Evolutionary conservation across 2,797 vertebrate genomes (phyloP).

Genomic region (Alca torda): DNA sequence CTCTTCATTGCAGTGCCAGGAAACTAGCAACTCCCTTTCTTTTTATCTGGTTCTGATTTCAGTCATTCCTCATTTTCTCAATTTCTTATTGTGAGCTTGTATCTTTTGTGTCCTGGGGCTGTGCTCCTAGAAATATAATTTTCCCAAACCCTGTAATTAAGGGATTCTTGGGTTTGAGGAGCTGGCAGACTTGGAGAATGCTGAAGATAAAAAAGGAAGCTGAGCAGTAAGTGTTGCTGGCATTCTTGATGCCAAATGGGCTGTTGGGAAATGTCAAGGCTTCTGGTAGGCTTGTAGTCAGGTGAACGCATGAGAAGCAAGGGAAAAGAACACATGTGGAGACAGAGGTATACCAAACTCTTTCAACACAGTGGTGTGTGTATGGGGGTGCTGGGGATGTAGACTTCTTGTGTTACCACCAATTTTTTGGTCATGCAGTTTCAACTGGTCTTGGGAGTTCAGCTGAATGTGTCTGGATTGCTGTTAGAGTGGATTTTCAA

Average conservation of each 20-base stretch:
- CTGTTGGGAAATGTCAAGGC: neutral
- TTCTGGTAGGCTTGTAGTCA: neutral
- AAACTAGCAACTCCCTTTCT: neutral
- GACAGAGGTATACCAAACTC: neutral
- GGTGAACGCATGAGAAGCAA: neutral
- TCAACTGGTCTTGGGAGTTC: neutral
- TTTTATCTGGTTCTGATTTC: neutral
- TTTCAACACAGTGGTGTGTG: neutral
- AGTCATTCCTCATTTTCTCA: neutral
- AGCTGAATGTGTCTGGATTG: neutral
- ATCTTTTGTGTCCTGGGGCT: neutral
- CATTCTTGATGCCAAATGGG: neutral
- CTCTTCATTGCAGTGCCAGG: neutral
- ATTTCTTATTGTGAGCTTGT: neutral
- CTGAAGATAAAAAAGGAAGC: neutral
- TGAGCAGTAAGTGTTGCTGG: neutral
- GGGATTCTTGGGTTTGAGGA: neutral
- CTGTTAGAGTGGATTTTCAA: neutral
- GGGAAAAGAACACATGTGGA: neutral
- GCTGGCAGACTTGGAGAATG: neutral
- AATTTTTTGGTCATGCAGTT: neutral
- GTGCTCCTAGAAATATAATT: neutral
- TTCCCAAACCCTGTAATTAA: constrained; percentile 34
- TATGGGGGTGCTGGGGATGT: neutral
- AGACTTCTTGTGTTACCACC: neutral